Evolutionary conservation across 2,888 invertebrate species (phyloP), one percentile per base, ranked within the genome.

Genomic region (Acheta domesticus): DNA sequence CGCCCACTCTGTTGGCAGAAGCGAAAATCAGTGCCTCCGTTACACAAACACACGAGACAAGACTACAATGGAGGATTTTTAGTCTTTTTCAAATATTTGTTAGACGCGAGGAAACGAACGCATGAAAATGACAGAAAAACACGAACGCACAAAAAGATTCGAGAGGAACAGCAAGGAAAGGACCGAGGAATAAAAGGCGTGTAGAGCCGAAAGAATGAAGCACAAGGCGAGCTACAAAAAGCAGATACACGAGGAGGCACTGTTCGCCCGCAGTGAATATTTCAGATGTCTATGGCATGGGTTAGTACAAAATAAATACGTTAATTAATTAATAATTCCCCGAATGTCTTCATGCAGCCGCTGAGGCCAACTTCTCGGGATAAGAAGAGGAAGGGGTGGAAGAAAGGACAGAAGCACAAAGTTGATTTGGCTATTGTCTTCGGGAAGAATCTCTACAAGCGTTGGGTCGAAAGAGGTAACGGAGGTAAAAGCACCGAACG

Each of bases 61-160:
- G 62, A 62, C 62, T 62, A 62, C 62, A 62, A 62, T 62, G 62
- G 14, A 14, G 62, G 14, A 62, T 62, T 62, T 62, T 62, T 62
- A 62, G 62, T 62, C 62, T 62, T 12, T n/a, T 62, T 62, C 62
- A 62, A 62, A 62, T 62, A 62, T 62, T 62, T 62, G 62, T 62
- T 12, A 12, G 62, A 19, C 62, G 62, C 62, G 62, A 14, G n/a
- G 62, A 62, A n/a, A 62, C 14, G 62, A 62, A n/a, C 1, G n/a
- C 62, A 12, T 4, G 4, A 12, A 62, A 19, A 62, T 2, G 62
- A 19, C 19, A 62, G 62, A 19, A 62, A 62, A 62, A 62, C 62
- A 62, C n/a, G 62, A 4, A 62, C 11, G 62, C 62, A 12, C 62
- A 62, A 62, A 62, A 62, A 1, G n/a, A n/a, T 19, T 19, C 4